Base-by-base conservation (phyloP, 2,888 invertebrate species). In the Atethmia centrago region DNA sequence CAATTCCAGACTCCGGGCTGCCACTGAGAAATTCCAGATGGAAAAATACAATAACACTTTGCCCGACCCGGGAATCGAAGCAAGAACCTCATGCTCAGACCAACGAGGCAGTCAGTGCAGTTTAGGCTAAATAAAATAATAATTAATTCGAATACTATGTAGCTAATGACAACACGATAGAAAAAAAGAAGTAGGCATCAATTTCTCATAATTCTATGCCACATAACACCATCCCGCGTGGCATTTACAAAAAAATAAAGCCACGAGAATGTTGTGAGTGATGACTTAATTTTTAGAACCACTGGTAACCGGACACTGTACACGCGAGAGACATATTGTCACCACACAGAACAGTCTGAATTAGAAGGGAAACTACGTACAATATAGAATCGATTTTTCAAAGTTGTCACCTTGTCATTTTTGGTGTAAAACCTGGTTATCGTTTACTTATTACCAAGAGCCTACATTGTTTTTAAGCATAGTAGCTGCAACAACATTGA, bases 261-360 rank as follows among this genome's bases (percentile, higher is more conserved):
- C 31, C 85, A 89, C 89, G 88, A 89, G 88, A 89, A 74, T 77
- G 85, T 77, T 89, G 93, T 95, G 95, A 96, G 94, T 96, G 96
- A 96, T 96, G 95, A 95, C 95, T 96, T 96, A 96, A 96, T 96
- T 95, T 96, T 94, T 93, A 92, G 93, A 94, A 94, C 94, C 95
- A 92, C 94, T 93, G 84, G 93, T 90, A 93, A 93, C 93, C 92
- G 92, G 94, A 93, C 92, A 90, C 90, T 73, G 88, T 80, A 92
- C 89, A 87, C 83, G 9, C 82, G 85, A 81, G 79, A 80, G 90
- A 69, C 63, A 83, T 72, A 82, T 58, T 90, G 88, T 84, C 80
- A 28, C 63, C 28, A 72, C 72, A 53, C 21, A 3, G 28, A 59
- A 42, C 25, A 47, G n/a, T n/a, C 21, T 31, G 14, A 47, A 65